Evolutionary conservation across 2,888 invertebrate species (phyloP), one percentile per base, ranked within the genome.

Genomic region (Aquatica leii): DNA sequence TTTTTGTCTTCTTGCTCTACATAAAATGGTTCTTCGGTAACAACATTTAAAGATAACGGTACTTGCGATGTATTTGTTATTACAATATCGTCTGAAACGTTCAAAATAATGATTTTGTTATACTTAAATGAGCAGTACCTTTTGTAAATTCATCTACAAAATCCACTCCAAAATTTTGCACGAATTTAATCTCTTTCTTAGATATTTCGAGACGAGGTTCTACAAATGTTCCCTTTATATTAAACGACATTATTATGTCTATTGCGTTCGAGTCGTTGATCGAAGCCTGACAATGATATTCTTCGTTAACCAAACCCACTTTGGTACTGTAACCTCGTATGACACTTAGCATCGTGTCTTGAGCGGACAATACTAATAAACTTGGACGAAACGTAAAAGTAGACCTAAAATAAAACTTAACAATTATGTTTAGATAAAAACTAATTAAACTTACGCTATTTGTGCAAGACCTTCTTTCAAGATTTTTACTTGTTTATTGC

Each of bases 261-360:
- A 85, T 84, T 74, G 85, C 86, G 54, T 83, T 84, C 2, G 83
- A 81, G 2, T 85, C 84, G 49, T 86, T 85, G 1, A 86, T 82
- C 46, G 83, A 81, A 11, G 86, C 86, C 51, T 86, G 82, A 64
- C 88, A 81, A 75, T 86, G 86, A 84, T 87, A 87, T 71, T 82
- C 82, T 77, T 88, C 88, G 59, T 81, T 81, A 0, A 86, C 66
- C 1, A 75, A 78, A 35, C 82, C 77, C 0, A 82, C 80, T 77
- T 82, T 83, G 53, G 78, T 68, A 1, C 82, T 82, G 12, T 77
- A 60, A 1, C 82, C 84, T 1, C 80, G 81, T 68, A 86, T 71
- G n/a, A 74, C 74, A 40, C 84, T 71, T 40, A 81, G 80, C 2
- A 81, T 62, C 66, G 81, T 83, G 73, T 85, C 83, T 58, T 82